Evolutionary conservation across 1,140 invertebrate species (phyloP), one percentile per base, ranked within the genome.

Genomic region (Drosophila nebulosa): DNA sequence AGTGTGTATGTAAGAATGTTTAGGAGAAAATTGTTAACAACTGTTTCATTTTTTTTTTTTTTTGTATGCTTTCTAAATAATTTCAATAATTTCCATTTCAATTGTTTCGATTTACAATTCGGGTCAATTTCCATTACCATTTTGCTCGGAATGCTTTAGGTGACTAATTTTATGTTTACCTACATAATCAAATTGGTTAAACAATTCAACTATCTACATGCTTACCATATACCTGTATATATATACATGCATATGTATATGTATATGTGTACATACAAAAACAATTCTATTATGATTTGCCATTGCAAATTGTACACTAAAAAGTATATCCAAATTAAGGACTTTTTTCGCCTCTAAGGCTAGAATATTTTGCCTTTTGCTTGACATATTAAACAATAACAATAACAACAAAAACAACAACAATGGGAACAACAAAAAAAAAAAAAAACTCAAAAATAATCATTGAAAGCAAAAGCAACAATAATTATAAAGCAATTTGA

Each of bases 61-160:
- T 9, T 14, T 32, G 52, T 74, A 46, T 70, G 22, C 5, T 53
- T 57, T 65, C 51, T 32, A 9, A n/a, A 46, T 46, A 18, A 46
- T 53, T 71, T 61, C 7, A 7, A 55, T 76, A 6, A 52, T 53
- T 75, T 55, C n/a, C 16, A 10, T 79, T 79, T 70, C 60, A 55
- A 63, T 86, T 83, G 71, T 76, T 68, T 89, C 83, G 84, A 46
- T 46, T 46, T 46, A 16, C n/a, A 46, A 46, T 46, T 46, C 39
- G 39, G 16, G 16, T 46, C 39, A 21, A 46, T 46, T 46, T 46
- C 39, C 39, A 21, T 46, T 46, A 10, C 39, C 16, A 46, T 46
- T 88, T 88, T 88, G 83, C 83, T 89, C 84, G 83, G 84, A 89
- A 88, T 89, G 83, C 84, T 84, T 88, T 84, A 83, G 78, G 84